These are phyloP conservation scores for Phaethornis superciliosus DNA, from an alignment of 2,113 vertebrate genomes.

Conservation along the genomic window DNA sequence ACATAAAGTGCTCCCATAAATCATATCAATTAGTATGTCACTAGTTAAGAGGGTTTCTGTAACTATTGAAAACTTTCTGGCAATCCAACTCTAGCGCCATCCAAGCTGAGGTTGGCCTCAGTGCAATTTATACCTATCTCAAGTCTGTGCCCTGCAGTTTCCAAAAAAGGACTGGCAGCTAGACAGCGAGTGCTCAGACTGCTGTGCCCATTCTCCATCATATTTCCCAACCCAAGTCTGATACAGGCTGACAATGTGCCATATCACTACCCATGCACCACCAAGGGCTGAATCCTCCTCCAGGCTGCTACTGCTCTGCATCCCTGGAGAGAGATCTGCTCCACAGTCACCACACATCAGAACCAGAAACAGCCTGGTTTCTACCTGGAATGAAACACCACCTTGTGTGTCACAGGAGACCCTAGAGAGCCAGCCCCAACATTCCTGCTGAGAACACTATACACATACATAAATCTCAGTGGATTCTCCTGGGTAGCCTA, in stretches of 20 bases:
- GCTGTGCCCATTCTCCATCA: background rate
- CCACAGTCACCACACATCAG: rapidly evolving
- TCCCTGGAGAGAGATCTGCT: background rate
- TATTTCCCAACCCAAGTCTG: background rate
- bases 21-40: conserved; percentile 52
- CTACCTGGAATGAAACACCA: background rate
- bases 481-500: background rate
- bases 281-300: background rate
- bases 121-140: background rate
- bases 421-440: background rate
- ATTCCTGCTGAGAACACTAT: background rate
- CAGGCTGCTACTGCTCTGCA: background rate
- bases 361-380: background rate
- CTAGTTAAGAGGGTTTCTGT: conserved; percentile 11
- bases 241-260: background rate
- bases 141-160: background rate
- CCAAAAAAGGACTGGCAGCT: background rate
- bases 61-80: conserved; percentile 57
- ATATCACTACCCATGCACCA: background rate
- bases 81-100: background rate
- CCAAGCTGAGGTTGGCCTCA: background rate
- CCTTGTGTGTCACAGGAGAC: background rate
- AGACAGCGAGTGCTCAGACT: background rate
- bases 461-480: background rate
- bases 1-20: conserved; percentile 43